These are phyloP conservation scores for Axinella damicornis DNA, from an alignment of 37 sponge, comb jelly and placozoan species.

Conservation along the genomic window DNA sequence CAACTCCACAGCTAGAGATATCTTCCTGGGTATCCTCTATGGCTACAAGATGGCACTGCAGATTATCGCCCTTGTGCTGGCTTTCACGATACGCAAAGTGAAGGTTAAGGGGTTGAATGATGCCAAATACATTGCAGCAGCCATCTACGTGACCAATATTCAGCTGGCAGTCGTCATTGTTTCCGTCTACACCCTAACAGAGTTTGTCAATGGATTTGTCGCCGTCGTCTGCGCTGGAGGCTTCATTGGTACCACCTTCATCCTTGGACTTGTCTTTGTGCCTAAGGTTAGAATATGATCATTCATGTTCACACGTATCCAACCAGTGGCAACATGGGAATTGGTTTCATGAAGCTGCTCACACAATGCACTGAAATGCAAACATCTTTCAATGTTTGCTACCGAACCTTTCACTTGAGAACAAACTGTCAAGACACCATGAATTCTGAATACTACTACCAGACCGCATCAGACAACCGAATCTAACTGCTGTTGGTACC, in stretches of 20 bases:
- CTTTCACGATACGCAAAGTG: slow-evolving; percentile 37
- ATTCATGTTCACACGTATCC: too few relatives aligned
- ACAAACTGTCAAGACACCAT: too few relatives aligned
- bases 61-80: slow-evolving; percentile 20
- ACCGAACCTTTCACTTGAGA: too few relatives aligned
- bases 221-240: neutral
- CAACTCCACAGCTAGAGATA: neutral
- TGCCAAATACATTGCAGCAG: slow-evolving; percentile 39
- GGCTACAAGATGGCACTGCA: slow-evolving; percentile 15
- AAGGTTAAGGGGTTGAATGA: slow-evolving; percentile 43
- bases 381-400: too few relatives aligned
- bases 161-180: slow-evolving; percentile 4
- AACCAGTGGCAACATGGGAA: too few relatives aligned
- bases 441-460: too few relatives aligned
- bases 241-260: slow-evolving; percentile 12
- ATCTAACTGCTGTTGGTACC: too few relatives aligned
- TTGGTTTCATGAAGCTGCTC: too few relatives aligned
- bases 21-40: slow-evolving; percentile 3
- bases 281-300: slow-evolving; percentile 11
- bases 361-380: too few relatives aligned
- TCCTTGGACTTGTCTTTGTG: slow-evolving; percentile 30
- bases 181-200: neutral
- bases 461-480: too few relatives aligned
- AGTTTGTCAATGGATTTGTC: slow-evolving; percentile 13
- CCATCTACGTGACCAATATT: slow-evolving; percentile 37